These are phyloP conservation scores for Cynoglossus semilaevis DNA, from an alignment of 2,113 vertebrate genomes.

Conservation along the genomic window DNA sequence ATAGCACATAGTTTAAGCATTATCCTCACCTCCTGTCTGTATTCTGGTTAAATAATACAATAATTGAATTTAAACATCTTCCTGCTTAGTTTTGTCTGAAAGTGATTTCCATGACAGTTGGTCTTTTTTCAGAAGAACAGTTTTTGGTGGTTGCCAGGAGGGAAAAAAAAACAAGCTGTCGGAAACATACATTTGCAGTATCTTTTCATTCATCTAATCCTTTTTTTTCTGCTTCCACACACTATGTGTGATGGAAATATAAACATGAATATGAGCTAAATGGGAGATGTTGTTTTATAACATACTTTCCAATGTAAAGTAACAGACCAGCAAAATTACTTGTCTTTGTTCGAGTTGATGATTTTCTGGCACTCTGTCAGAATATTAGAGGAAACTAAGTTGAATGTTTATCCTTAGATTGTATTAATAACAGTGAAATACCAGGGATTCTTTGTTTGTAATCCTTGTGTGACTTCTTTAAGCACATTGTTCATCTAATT, in stretches of 20 bases:
- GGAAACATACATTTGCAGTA: neutral
- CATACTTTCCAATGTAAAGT: constrained; percentile 11
- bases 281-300: constrained; percentile 35
- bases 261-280: constrained; percentile 15
- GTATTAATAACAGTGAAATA: constrained; percentile 17
- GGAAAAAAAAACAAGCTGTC: constrained; percentile 1
- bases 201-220: constrained; percentile 1
- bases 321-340: constrained; percentile 18
- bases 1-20: constrained; percentile 2
- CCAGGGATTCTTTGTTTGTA: neutral
- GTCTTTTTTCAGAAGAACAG: neutral
- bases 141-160: constrained; percentile 9
- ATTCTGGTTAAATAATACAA: neutral
- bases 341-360: constrained; percentile 5
- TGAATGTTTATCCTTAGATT: constrained; percentile 2
- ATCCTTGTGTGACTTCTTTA: neutral
- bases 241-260: neutral
- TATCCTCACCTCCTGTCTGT: neutral
- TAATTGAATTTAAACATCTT: neutral
- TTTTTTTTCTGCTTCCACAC: constrained; percentile 7
- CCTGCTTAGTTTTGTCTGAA: constrained; percentile 1
- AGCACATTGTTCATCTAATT: neutral
- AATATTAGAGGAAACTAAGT: constrained; percentile 11
- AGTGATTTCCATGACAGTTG: constrained; percentile 10
- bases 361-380: constrained; percentile 7